Base-by-base conservation (phyloP, 2,888 invertebrate species). In the Brachyopa scutellaris region DNA sequence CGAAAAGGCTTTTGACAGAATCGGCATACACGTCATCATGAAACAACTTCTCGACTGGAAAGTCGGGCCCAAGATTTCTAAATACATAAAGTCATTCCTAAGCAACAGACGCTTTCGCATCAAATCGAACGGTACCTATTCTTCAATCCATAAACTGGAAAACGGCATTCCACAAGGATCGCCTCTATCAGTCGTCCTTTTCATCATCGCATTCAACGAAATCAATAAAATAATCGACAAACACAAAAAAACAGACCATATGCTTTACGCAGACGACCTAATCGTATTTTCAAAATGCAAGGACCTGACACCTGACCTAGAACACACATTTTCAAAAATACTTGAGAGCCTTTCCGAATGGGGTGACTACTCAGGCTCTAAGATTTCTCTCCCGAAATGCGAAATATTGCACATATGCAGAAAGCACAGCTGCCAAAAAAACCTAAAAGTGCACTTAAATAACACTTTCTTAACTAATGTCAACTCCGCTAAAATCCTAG, bases 261-360 rank as follows among this genome's bases (percentile, higher is more conserved):
- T 69, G 2, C 38, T 84, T 19, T 67, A 76, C 45, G 70, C 79
- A 1, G 76, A 84, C 23, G 84, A 77, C 31, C 26, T 76, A 4
- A 55, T 69, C 8, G 53, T 83, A 0, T 64, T 77, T 8, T 73
- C 49, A n/a, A 73, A 77, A 45, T 51, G 36, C 9, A 62, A 31
- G 19, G 17, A 57, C 26, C 59, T 47, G 19, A n/a, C n/a, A n/a
- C 23, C 5, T 3, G 26, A 26, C 11, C 15, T 26, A 7, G 69
- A 51, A 1, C n/a, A 26, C 13, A 47, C 42, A 15, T 69, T 74
- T 26, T 31, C 73, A 36, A 17, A 19, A 5, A 69, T 66, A 19
- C 15, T 80, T 26, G 17, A 51, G 13, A 11, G 67, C 17, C 26
- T 77, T 2, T 23, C 33, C 0, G 13, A 40, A 19, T 80, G 77